Evolutionary conservation across 2,113 vertebrate genomes (phyloP), one percentile per base, ranked within the genome.

Genomic region (Clupea harengus): DNA sequence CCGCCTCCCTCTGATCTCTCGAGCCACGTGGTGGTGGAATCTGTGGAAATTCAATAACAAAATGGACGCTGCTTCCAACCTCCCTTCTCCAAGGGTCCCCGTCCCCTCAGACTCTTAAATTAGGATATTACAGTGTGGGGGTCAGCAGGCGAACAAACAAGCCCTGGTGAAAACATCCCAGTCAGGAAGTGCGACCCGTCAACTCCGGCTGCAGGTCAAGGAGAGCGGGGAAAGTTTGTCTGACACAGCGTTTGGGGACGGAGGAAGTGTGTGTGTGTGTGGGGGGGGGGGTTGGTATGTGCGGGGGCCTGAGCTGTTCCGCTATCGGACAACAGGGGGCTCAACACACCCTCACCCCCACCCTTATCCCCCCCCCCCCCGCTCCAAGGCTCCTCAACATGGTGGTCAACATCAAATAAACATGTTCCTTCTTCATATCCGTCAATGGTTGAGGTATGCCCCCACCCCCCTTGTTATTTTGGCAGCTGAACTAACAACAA

Each of bases 41-140:
- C 60, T 88, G 81, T 44, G 15, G 10, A 0, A 22, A 89, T 87
- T 89, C 86, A 91, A 88, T 92, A 85, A 87, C 45, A 87, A 86
- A 87, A 91, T 92, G 89, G 83, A 89, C 85, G 64, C 8, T 82
- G 44, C 22, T 22, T 45, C 20, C 32, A 0, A 22, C 54, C 20
- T 72, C 57, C 80, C n/a, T 50, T 22, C 75, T 81, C 45, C 22
- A 64, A 50, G 82, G 78, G 25, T 50, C 44, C 46, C 13, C 22
- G 45, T 82, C 49, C 46, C 81, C 7, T 47, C 57, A 20, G 49
- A 52, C 81, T 80, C 57, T 89, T 88, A 84, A 88, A 88, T 90
- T 87, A 86, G 39, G 83, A 88, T 89, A 90, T 87, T 90, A 88
- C 81, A 78, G 85, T 1, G 84, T 82, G n/a, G 81, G 88, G 86